Evolutionary conservation across 2,888 invertebrate genomes (phyloP), one percentile per base, ranked within the genome.

Genomic region (Anthophora plumipes): DNA sequence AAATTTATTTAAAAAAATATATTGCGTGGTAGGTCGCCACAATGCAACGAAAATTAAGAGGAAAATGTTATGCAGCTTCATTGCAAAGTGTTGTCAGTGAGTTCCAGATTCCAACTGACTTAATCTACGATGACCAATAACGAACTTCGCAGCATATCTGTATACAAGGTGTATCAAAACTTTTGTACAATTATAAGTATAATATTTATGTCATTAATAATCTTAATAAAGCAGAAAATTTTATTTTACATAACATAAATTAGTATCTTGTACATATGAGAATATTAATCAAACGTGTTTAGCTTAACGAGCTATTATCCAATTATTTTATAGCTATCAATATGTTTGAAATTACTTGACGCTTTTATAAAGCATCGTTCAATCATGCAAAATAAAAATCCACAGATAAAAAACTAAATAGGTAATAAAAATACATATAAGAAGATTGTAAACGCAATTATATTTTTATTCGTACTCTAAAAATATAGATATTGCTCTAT

Each of bases 21-120:
- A 37, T 59, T 77, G 87, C 1, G 63, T 41, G 1, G 80, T 70
- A 11, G 81, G 60, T 66, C 77, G 80, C 57, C 64, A 87, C 7
- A 85, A 57, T 22, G 57, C 55, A 9, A 67, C 41, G 57, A 84
- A 41, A 52, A 83, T 41, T 17, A 88, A 39, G 46, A 81, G 12
- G 8, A 82, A 57, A 52, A 43, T 48, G 14, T 17, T 64, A 11
- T 1, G 43, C n/a, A 54, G n/a, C 11, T 54, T 14, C 86, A 86
- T 86, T 8, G 37, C 25, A 54, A 66, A 54, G 7, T 1, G n/a
- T 2, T 6, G 11, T 22, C 57, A 50, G 57, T 20, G 54, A 71
- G 22, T 41, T 77, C 20, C 25, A 61, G 37, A 54, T 67, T 68
- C 6, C 39, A n/a, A 75, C 52, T 61, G n/a, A 22, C 22, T 52